Evolutionary conservation across 1,140 invertebrate species (phyloP), one percentile per base, ranked within the genome.

Genomic region (Hirudo medicinalis): DNA sequence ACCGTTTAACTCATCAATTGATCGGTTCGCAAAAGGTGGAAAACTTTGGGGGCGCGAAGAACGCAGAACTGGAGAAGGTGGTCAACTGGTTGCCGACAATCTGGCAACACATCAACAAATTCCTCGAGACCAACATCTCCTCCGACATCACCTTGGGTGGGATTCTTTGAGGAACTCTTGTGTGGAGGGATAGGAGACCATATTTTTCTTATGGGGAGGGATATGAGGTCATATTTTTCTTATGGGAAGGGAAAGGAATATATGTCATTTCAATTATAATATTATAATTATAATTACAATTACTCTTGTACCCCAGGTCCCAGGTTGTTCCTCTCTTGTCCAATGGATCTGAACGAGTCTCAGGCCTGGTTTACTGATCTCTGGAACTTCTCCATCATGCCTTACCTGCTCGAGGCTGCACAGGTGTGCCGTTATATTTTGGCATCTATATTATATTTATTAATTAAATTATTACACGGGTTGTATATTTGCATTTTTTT

Each of bases 361-460:
- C 87, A 93, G 55, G 90, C 92, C 1, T 98, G 95, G 95, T 97
- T 97, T 79, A 92, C 91, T 27, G 91, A 96, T 79, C 86, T 97
- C 27, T 98, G 95, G 95, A 97, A 98, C 83, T 95, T 95, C 81
- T 93, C 92, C 66, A 86, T 98, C 55, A 89, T 94, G 55, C 93
- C 94, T 22, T 97, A 97, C 81, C 83, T 97, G 49, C 86, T 93
- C 29, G 92, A 97, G 79, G 91, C 93, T 3, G 91, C 94, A 94
- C 97, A 82, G 93, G 92, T 22, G 73, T 82, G 67, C 80, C 80
- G 78, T 80, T 82, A 75, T 69, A 66, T 71, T 29, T 43, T 32
- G 4, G 4, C 1, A 69, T 2, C 25, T 49, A 49, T 49, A 17
- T 49, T 49, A 49, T 13, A 5, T 2, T 17, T 49, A 13, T 49